A percentile compares a stretch with the other conserved stretches of the same genome.
Evolutionary conservation across 1,140 invertebrate genomes (phyloP).

Genomic region (Phthorimaea operculella): DNA sequence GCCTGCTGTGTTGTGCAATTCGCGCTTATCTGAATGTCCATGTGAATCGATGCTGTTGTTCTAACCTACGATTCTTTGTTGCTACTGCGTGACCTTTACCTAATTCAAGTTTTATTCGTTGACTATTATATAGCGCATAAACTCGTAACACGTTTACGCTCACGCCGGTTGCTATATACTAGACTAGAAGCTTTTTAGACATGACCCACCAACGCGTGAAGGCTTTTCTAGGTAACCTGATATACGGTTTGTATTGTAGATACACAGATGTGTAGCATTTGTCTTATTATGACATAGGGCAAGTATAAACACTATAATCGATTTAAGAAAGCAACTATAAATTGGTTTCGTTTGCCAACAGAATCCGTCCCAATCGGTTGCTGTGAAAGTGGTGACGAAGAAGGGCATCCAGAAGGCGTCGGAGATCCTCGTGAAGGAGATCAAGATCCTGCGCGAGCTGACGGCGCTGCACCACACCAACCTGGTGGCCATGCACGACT

Average conservation of each 20-base stretch:
- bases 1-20: not conserved
- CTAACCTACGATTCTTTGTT: not conserved
- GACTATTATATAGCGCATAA: too few relatives aligned
- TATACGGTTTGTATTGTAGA: too few relatives aligned
- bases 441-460: conserved; percentile 98
- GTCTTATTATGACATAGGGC: too few relatives aligned
- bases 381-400: conserved; percentile 98
- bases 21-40: not conserved
- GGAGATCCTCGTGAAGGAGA: conserved; percentile 97
- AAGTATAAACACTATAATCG: too few relatives aligned
- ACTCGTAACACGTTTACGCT: too few relatives aligned
- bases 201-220: too few relatives aligned
- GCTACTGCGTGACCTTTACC: too few relatives aligned
- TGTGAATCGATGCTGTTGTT: not conserved
- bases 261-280: too few relatives aligned
- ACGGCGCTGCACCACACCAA: conserved; percentile 98
- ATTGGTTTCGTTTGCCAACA: conserved; percentile 62
- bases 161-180: too few relatives aligned
- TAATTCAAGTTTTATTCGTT: too few relatives aligned
- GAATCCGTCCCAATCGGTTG: conserved; percentile 88
- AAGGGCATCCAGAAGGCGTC: conserved; percentile 97
- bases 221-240: too few relatives aligned
- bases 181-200: too few relatives aligned
- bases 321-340: not conserved
- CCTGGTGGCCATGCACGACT: conserved; percentile 96